Base-by-base conservation (phyloP, 2,888 invertebrate species). In the Drosophila hamatofila region DNA sequence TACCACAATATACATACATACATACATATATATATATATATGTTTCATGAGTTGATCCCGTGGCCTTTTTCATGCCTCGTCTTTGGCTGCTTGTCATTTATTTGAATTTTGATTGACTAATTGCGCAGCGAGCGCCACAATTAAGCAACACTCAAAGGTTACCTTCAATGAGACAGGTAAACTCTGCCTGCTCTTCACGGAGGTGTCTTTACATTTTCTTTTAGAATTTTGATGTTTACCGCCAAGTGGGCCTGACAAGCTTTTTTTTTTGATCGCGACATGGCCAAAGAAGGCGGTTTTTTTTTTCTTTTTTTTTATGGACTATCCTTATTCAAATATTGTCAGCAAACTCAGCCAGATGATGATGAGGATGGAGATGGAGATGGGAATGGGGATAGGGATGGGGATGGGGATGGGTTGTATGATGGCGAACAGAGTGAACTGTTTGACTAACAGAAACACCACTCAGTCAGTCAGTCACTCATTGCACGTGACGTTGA, bases 21-120 rank as follows among this genome's bases (percentile, higher is more conserved):
- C 2, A 46, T 0, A 48, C 2, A 6, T 3, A 18, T 30, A 30
- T 49, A 30, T 18, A 18, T 68, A 30, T 18, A 39, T 6, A n/a
- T 27, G 30, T 68, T 65, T 70, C 88, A 85, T 85, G 88, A 83
- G 74, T 84, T 73, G 78, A 78, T 78, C 79, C 77, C 83, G 79
- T 88, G 88, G 86, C 88, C 84, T 85, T 85, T 85, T 88, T 85
- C 88, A 72, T 85, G 81, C 84, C 84, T 84, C 67, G 59, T 69
- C 65, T 65, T 65, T 61, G 33, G 63, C 59, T 62, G 57, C 56
- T 71, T 70, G 71, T 76, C 79, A 80, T 81, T 74, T 87, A 77
- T 87, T 89, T 88, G 76, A 81, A 73, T 83, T 87, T 86, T 90
- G 88, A 90, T 89, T 89, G 90, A 90, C 88, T 84, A 89, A 88